phyloP scores from a whole-genome alignment of 2,888 invertebrate genomes.

The Pachycephus smyrnensis region DNA sequence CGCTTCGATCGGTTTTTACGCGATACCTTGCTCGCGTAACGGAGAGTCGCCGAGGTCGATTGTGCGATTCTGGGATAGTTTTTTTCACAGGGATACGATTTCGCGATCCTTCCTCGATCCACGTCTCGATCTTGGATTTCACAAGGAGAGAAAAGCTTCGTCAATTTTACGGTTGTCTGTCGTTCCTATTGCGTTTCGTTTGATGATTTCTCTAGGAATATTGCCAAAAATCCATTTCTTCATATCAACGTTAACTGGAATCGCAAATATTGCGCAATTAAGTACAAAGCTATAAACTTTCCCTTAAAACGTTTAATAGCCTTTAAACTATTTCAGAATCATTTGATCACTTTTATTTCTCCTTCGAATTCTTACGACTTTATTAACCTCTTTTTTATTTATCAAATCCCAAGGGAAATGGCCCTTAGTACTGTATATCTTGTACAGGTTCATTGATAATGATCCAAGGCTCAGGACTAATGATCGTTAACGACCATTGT shows the following conservation, averaged over 20 bases:
- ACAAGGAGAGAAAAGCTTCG: not conserved
- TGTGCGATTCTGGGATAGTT: not conserved
- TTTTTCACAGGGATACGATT: not conserved
- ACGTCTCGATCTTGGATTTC: not conserved
- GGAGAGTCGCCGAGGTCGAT: no score
- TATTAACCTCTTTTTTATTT: no score
- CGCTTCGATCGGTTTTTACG: not conserved
- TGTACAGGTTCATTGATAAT: no score
- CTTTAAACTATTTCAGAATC: not conserved
- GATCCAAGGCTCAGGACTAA: slow-evolving; percentile 15
- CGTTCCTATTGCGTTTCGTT: not conserved
- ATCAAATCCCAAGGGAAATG: no score
- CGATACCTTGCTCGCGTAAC: not conserved
- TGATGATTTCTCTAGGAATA: not conserved
- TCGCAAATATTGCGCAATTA: not conserved
- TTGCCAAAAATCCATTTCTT: not conserved
- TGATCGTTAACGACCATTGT: slow-evolving; percentile 42
- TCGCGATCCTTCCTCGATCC: not conserved
- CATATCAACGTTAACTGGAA: not conserved
- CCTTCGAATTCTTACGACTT: no score
- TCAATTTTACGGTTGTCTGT: not conserved
- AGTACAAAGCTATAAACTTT: not conserved
- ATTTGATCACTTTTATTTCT: no score
- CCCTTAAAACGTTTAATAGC: not conserved
- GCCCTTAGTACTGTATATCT: no score